Conservation (phyloP, 2,113 vertebrate species). For the Diadophis punctatus region DNA sequence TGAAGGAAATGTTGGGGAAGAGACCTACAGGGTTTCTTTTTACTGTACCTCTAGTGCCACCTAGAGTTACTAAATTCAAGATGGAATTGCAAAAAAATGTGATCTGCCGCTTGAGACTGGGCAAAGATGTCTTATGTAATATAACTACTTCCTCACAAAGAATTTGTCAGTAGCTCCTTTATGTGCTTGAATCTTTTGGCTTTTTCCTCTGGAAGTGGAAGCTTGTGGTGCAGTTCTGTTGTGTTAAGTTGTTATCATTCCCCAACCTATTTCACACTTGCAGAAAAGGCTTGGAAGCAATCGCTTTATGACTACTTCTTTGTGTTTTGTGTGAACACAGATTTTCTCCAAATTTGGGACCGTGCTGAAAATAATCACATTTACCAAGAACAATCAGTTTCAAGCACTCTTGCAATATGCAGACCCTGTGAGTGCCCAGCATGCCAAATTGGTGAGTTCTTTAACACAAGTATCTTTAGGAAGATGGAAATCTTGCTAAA, state of each 20-base stretch:
- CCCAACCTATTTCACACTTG: background rate
- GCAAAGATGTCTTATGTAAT: background rate
- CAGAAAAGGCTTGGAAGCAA: background rate
- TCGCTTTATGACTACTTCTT: background rate
- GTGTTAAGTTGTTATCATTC: too few species aligned
- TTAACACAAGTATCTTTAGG: background rate
- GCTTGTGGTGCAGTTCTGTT: background rate
- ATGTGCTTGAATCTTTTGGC: too few species aligned
- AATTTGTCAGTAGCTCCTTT: background rate
- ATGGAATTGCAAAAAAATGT: background rate
- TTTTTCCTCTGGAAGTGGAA: background rate
- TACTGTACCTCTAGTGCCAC: background rate
- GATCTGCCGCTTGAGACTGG: background rate
- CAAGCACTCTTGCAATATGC: slow-evolving; percentile 90
- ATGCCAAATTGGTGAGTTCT: slow-evolving; percentile 86
- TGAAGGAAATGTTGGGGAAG: background rate
- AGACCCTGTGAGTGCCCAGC: slow-evolving; percentile 85
- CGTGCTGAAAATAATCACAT: slow-evolving; percentile 92
- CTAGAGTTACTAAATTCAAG: background rate
- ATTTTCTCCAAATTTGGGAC: slow-evolving; percentile 96
- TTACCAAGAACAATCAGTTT: slow-evolving; percentile 97
- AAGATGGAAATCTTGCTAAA: background rate
- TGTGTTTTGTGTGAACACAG: slow-evolving; percentile 57
- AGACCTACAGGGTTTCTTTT: background rate
- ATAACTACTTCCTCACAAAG: background rate